A percentile compares a stretch with the other conserved stretches of the same genome.
These are phyloP conservation scores for Drosophila ezoana DNA, from an alignment of 2,888 invertebrate genomes.

Conservation along the genomic window DNA sequence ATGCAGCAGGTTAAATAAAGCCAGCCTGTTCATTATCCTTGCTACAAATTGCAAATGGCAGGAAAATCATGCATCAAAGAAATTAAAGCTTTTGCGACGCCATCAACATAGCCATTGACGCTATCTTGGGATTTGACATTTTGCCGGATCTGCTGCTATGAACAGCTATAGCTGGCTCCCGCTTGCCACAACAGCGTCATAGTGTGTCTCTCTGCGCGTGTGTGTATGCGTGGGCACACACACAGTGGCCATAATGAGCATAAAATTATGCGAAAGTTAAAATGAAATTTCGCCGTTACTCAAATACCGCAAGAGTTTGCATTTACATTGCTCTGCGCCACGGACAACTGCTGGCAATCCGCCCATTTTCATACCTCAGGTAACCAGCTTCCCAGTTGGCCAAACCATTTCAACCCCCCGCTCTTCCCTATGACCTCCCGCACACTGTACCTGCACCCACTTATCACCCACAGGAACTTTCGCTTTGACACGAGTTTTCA, in stretches of 20 bases:
- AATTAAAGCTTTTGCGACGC: constrained; percentile 66
- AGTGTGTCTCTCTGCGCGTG: not conserved
- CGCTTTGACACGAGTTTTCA: constrained; percentile 42
- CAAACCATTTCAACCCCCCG: too few species aligned
- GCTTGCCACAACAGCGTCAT: constrained; percentile 28
- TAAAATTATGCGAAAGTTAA: constrained; percentile 77
- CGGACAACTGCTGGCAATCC: constrained; percentile 10
- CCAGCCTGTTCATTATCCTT: constrained; percentile 56
- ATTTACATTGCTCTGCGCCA: constrained; percentile 28
- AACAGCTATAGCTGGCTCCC: constrained; percentile 9
- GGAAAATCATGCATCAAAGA: constrained; percentile 78
- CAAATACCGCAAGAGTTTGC: constrained; percentile 60
- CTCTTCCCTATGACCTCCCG: too few species aligned
- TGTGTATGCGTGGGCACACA: constrained; percentile 4
- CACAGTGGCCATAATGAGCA: constrained; percentile 63
- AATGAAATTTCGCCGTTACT: constrained; percentile 72
- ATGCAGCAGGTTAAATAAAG: constrained; percentile 51
- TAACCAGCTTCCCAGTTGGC: constrained; percentile 5
- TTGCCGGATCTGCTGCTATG: constrained; percentile 31
- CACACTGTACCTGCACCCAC: not conserved
- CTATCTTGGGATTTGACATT: constrained; percentile 65
- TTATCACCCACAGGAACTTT: constrained; percentile 37
- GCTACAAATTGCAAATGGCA: constrained; percentile 73
- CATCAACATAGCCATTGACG: constrained; percentile 25
- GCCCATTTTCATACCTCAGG: constrained; percentile 12